Conservation (phyloP, 2,888 invertebrate species). For the Artemia sp. region DNA sequence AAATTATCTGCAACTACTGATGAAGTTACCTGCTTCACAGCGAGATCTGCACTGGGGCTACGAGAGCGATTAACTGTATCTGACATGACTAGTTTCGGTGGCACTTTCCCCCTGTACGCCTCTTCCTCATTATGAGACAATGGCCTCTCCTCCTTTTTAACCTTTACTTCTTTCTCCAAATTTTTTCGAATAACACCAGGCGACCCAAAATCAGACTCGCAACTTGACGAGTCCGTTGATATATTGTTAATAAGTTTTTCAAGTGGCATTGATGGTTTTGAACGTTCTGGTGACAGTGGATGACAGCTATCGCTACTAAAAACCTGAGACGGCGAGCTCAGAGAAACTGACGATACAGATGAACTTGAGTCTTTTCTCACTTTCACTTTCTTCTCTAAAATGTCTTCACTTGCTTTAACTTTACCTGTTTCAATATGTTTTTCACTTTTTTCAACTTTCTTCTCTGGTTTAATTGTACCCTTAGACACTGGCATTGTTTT, state of each 20-base stretch:
- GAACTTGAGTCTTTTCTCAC: too few relatives aligned
- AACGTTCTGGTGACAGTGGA: not conserved
- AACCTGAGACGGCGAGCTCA: conserved; percentile 2
- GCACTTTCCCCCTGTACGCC: not conserved
- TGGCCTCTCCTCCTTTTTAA: not conserved
- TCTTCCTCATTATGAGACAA: not conserved
- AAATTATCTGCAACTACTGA: not conserved
- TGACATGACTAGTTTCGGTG: not conserved
- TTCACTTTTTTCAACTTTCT: too few relatives aligned
- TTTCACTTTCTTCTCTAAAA: too few relatives aligned
- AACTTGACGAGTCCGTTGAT: not conserved
- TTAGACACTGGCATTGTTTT: conserved; percentile 15
- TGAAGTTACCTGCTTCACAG: not conserved
- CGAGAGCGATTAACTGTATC: not conserved
- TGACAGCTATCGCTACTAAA: conserved; percentile 12
- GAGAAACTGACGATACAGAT: not conserved
- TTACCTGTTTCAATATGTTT: too few relatives aligned
- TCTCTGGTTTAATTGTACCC: not conserved
- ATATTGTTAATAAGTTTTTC: not conserved
- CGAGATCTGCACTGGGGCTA: not conserved
- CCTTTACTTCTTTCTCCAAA: not conserved
- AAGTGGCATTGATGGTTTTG: not conserved
- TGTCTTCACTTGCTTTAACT: too few relatives aligned
- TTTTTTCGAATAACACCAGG: not conserved
- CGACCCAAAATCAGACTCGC: not conserved